Conservation (phyloP, 2,797 vertebrate genomes). For the Sebastes nivosus region DNA sequence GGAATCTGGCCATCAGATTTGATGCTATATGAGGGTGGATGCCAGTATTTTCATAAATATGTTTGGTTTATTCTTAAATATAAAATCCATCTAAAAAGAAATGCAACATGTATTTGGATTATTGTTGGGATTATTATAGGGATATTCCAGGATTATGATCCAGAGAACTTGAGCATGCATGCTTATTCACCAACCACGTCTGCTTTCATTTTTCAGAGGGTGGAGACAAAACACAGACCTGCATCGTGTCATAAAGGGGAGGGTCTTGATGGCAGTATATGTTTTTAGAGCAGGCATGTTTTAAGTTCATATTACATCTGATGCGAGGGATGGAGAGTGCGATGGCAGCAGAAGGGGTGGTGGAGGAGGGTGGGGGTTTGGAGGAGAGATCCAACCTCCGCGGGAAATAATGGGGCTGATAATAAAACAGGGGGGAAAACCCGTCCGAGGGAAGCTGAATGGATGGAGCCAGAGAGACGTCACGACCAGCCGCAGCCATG, state of each 20-base stretch:
- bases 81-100: not conserved
- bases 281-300: constrained; percentile 79
- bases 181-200: constrained; percentile 36
- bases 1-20: not conserved
- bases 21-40: accelerated
- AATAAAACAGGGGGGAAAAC: constrained; percentile 77
- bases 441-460: constrained; percentile 85
- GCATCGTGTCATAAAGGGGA: constrained; percentile 82
- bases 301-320: constrained; percentile 78
- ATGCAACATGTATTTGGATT: not conserved
- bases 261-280: constrained; percentile 80
- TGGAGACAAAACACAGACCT: constrained; percentile 74
- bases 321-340: constrained; percentile 62
- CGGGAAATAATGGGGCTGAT: constrained; percentile 75
- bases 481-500: constrained; percentile 85
- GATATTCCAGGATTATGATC: not conserved
- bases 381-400: constrained; percentile 73
- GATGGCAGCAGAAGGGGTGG: constrained; percentile 33
- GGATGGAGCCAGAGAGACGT: constrained; percentile 86
- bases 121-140: not conserved
- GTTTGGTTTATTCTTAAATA: not conserved
- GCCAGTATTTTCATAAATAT: not conserved
- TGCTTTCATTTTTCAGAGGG: constrained; percentile 68
- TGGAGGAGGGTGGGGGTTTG: constrained; percentile 23
- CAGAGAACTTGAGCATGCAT: not conserved